Base-by-base conservation (phyloP, 2,113 vertebrate species). In the Mus pahari region DNA sequence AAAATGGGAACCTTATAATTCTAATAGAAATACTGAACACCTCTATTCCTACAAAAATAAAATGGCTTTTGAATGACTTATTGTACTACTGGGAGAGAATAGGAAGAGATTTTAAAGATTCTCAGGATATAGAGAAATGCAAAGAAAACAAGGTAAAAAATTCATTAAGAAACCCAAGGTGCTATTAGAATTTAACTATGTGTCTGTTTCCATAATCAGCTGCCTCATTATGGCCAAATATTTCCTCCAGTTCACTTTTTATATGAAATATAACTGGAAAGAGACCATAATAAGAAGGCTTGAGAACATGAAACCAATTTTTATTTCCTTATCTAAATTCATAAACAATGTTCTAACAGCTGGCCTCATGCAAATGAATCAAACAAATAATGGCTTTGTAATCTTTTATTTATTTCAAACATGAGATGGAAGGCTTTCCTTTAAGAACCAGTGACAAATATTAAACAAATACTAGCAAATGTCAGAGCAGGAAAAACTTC, bases 321-420 rank as follows among this genome's bases (percentile, higher is more conserved):
- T 79, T 86, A 16, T 64, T 58, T 17, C 6, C 58, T 93, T 93
- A 90, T 90, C 83, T 90, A 83, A 92, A 96, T 94, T 92, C 13
- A 92, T 24, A 50, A 17, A 88, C 60, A 58, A 58, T 83, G 11
- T 91, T 91, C 58, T 96, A 97, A 90, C 53, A 92, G 75, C 84
- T 92, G 88, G 28, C 13, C 84, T 95, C 33, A 77, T 55, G 93
- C 50, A 93, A 94, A 92, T 33, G 94, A 93, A 96, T 92, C 58
- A 96, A 96, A 96, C 62, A 95, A 97, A 82, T 82, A 87, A 95
- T 48, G 60, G 24, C 50, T 45, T 79, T 28, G 31, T 93, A 91
- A 89, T 87, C 24, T 94, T 92, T 92, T 88, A 88, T 95, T 95
- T 96, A 86, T 92, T 94, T 87, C 33, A 96, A 86, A 68, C 10